phyloP scores from a whole-genome alignment of 2,888 invertebrate genomes.

The Tetrapedia diversipes region DNA sequence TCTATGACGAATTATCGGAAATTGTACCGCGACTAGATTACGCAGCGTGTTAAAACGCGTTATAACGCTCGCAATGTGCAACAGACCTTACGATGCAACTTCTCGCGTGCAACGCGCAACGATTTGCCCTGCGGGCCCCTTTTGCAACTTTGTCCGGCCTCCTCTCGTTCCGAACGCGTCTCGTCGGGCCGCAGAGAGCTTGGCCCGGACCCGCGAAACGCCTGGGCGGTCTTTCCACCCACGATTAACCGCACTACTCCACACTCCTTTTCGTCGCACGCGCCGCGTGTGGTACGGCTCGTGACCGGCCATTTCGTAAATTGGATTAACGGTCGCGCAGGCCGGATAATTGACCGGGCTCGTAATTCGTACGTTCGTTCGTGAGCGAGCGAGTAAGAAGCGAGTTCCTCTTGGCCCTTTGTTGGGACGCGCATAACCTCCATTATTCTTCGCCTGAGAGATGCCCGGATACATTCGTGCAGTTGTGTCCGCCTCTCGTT shows the following conservation, averaged over 20 bases:
- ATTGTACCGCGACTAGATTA: no score
- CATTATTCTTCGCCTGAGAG: slow-evolving; percentile 40
- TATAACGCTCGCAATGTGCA: no score
- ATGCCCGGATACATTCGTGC: not conserved
- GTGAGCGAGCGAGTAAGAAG: no score
- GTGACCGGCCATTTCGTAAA: slow-evolving; percentile 62
- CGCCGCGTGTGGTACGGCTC: slow-evolving; percentile 60
- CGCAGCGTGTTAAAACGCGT: no score
- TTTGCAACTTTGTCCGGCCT: slow-evolving; percentile 35
- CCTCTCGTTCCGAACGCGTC: slow-evolving; percentile 22
- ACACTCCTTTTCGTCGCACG: slow-evolving; percentile 60
- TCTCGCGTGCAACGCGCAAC: no score
- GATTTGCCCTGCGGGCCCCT: no score
- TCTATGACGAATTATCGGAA: no score
- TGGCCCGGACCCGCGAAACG: slow-evolving; percentile 7
- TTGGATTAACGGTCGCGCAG: slow-evolving; percentile 63
- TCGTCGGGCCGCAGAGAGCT: slow-evolving; percentile 7
- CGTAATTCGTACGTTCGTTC: slow-evolving; percentile 59
- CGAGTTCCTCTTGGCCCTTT: slow-evolving; percentile 46
- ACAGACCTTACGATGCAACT: no score
- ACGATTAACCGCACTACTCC: slow-evolving; percentile 53
- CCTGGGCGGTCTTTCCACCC: slow-evolving; percentile 50
- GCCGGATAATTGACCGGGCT: slow-evolving; percentile 57
- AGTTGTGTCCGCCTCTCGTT: not conserved
- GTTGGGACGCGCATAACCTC: slow-evolving; percentile 31